Evolutionary conservation across 2,797 vertebrate species (phyloP), one percentile per base, ranked within the genome.

Genomic region (Synaphobranchus kaupii): DNA sequence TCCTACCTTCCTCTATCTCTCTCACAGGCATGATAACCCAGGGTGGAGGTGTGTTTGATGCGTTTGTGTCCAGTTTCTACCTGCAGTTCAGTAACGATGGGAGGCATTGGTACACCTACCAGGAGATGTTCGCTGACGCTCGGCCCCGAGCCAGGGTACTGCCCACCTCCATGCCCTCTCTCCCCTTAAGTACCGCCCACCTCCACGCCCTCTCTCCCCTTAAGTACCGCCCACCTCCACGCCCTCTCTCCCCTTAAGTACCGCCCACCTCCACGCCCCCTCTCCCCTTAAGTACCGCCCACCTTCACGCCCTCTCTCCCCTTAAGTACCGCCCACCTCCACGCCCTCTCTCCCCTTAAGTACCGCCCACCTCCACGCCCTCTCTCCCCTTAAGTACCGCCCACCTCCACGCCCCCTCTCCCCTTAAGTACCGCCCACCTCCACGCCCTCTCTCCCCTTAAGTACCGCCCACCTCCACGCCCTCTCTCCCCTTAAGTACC

Each of bases 41-140:
- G 92, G 97, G 95, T 0, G 94, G 96, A 0, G 96, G 95, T 0
- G 90, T 85, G 17, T 96, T 95, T 0, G 92, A 93, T 0, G 91
- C 96, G 0, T 96, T 93, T 0, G 92, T 96, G 48, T 95, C 96
- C 78, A 95, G 96, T 89, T 98, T 97, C 92, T 95, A 93, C 52
- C 95, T 99, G 10, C 96, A 97, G 94, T 96, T 98, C 91, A 97
- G 98, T 88, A 85, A 4, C 0, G 95, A 98, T 1, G 95, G 95
- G 10, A 78, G 25, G 7, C 94, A 66, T 25, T 98, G 98, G 98
- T 91, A 92, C 22, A 93, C 93, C 0, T 97, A 96, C 91, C 94
- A 89, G 17, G 95, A 97, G 86, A 83, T 95, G 3, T 85, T 93
- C 22, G 88, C 94, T 0, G 93, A 94, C 0, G 82, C 91, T 0